Conservation (phyloP, 1,140 invertebrate species). For the Portunus trituberculatus region DNA sequence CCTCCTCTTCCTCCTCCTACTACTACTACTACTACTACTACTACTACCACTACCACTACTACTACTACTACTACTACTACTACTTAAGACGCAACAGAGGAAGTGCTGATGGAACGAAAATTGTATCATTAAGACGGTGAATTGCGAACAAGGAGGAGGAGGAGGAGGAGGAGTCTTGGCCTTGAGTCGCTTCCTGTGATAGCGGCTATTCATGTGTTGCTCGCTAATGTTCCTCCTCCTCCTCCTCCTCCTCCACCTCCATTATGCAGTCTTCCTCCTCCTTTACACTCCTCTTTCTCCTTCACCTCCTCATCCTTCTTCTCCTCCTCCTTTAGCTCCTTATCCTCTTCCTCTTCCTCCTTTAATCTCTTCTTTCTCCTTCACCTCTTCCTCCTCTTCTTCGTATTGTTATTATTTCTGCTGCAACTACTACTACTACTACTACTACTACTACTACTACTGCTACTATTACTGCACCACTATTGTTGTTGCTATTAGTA, state of each 20-base stretch:
- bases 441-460: not conserved
- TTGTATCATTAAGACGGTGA: slow-evolving; percentile 9
- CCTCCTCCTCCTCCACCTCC: too few relatives aligned
- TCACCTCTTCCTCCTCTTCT: not conserved
- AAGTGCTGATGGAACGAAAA: not conserved
- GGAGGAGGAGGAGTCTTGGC: not conserved
- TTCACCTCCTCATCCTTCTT: too few relatives aligned
- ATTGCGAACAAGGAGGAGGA: not conserved
- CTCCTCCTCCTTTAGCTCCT: too few relatives aligned
- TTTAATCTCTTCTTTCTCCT: not conserved
- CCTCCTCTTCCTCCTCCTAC: too few relatives aligned
- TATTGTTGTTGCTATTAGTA: too few relatives aligned
- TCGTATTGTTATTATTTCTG: not conserved
- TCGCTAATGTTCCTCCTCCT: not conserved
- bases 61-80: too few relatives aligned
- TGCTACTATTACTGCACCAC: not conserved
- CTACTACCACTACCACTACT: too few relatives aligned
- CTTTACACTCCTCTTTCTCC: too few relatives aligned
- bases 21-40: too few relatives aligned
- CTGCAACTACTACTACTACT: not conserved
- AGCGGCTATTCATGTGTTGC: not conserved
- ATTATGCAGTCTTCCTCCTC: too few relatives aligned
- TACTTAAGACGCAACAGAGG: not conserved
- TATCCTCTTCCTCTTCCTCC: not conserved
- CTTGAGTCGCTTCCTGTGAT: not conserved